Base-by-base conservation (phyloP, 2,888 invertebrate genomes). In the Elgonia sp. region DNA sequence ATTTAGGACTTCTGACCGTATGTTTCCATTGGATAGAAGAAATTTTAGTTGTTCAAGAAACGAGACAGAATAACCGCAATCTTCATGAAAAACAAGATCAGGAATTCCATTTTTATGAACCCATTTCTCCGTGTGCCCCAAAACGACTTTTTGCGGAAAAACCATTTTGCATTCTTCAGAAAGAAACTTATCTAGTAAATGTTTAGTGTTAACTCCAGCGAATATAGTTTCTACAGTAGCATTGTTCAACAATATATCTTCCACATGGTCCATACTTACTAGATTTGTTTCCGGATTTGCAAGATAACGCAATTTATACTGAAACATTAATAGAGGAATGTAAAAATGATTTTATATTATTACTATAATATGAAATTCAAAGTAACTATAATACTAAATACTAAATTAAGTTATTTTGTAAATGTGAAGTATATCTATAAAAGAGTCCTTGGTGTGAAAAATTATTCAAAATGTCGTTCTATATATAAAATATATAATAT, bases 11-110 rank as follows among this genome's bases (percentile, higher is more conserved):
- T 65, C n/a, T 4, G 40, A 5, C 72, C 62, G 65, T 12, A 90
- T 73, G 37, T 86, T 84, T n/a, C 87, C 70, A 72, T 88, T 88
- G 16, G 53, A 53, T n/a, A 90, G 37, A 10, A 89, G 70, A 39
- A 70, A 73, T 81, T 72, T 67, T 20, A 89, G 85, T 65, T 86
- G 81, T 0, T 84, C 69, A 0, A 89, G 39, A 73, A 90, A 82
- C 1, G 89, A 81, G 2, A 90, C 72, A 53, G 81, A 65, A 50
- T 88, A 88, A 18, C 88, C 89, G 55, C 62, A 39, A 50, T 84
- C 60, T 20, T 82, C 18, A 18, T 85, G 81, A 50, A n/a, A 12
- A 14, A 50, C 18, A 29, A 76, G 42, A 7, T 65, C 53, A 29
- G n/a, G 63, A 63, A 50, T 37, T 10, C n/a, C 40, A 40, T 42